Percentiles rank a stretch among this genome's conserved stretches.
These are phyloP conservation scores for Eonycteris spelaea DNA, from an alignment of 2,113 vertebrate genomes.

Conservation along the genomic window DNA sequence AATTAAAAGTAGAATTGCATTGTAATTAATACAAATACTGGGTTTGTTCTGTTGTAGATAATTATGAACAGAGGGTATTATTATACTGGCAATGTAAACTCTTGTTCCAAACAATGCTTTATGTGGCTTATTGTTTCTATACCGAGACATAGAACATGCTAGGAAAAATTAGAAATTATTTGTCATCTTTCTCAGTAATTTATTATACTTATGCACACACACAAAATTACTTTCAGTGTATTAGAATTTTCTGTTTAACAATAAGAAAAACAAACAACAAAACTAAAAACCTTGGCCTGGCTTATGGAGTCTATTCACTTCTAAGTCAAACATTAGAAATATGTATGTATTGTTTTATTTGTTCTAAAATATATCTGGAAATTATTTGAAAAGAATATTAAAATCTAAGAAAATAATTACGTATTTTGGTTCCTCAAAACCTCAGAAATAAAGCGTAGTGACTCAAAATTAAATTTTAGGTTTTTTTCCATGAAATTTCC, in stretches of 20 bases:
- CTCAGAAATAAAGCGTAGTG: neutral
- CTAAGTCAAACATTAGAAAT: neutral
- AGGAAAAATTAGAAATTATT: neutral
- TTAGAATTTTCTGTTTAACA: neutral
- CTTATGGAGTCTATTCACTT: neutral
- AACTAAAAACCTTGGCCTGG: neutral
- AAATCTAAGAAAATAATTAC: neutral
- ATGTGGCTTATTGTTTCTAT: neutral
- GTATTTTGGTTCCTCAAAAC: neutral
- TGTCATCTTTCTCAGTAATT: neutral
- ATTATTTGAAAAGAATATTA: neutral
- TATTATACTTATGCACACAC: neutral
- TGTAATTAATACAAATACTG: neutral
- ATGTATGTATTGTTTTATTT: neutral
- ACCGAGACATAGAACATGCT: neutral
- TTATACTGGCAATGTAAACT: neutral
- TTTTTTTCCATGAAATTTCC: neutral
- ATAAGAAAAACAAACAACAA: neutral
- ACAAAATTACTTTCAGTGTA: neutral
- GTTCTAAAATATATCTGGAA: neutral
- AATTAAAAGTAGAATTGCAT: neutral
- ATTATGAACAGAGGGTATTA: neutral
- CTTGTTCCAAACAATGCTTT: neutral
- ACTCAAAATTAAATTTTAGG: neutral
- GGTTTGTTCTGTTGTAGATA: neutral